These are phyloP conservation scores for Phataginus tricuspis DNA, from an alignment of 2,797 vertebrate genomes.

Conservation along the genomic window DNA sequence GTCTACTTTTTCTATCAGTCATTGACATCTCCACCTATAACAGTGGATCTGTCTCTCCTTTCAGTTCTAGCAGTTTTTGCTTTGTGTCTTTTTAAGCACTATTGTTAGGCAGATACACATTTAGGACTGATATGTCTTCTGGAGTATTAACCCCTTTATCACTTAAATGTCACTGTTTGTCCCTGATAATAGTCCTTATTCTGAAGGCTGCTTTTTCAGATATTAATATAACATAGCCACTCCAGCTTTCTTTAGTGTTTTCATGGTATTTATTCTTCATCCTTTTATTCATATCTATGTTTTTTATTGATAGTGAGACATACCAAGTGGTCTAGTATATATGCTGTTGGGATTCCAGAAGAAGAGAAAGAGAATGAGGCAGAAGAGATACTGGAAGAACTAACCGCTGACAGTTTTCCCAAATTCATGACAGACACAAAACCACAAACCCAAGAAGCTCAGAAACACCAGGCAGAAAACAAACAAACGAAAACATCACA, in stretches of 20 bases:
- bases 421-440: neutral
- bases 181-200: neutral
- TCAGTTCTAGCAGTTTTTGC: neutral
- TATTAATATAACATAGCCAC: neutral
- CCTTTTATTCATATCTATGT: neutral
- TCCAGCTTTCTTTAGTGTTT: neutral
- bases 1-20: neutral
- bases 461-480: constrained; percentile 11
- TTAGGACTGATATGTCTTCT: neutral
- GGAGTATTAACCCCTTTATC: neutral
- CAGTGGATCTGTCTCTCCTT: neutral
- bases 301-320: neutral
- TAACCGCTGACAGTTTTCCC: neutral
- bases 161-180: neutral
- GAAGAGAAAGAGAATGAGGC: neutral
- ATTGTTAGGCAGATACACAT: neutral
- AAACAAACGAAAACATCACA: neutral
- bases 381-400: constrained; percentile 1
- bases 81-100: neutral
- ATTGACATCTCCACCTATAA: neutral
- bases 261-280: neutral
- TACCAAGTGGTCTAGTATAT: neutral
- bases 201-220: neutral
- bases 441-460: neutral
- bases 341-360: neutral